A percentile compares a stretch with the other conserved stretches of the same genome.
These are phyloP conservation scores for Dasypus novemcinctus DNA, from an alignment of 2,113 vertebrate genomes.

Conservation along the genomic window DNA sequence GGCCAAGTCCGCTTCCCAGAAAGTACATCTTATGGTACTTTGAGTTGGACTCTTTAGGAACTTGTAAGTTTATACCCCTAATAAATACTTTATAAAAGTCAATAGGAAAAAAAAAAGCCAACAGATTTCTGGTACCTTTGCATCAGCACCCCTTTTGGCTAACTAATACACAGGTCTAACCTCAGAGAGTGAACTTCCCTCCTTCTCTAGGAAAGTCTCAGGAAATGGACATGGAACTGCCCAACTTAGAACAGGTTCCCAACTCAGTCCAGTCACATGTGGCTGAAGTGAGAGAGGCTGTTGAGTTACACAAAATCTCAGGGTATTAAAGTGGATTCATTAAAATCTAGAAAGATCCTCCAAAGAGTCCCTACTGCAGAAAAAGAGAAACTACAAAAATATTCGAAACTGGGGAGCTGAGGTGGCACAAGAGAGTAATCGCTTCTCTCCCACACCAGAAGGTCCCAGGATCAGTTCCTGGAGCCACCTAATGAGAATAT, in stretches of 20 bases:
- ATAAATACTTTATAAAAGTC: too few relatives aligned
- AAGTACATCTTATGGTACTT: too few relatives aligned
- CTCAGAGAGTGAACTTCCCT: background rate
- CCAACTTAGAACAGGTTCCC: background rate
- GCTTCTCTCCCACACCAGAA: too few relatives aligned
- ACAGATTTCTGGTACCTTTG: too few relatives aligned
- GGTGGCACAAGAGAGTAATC: too few relatives aligned
- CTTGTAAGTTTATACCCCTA: too few relatives aligned
- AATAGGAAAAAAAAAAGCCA: too few relatives aligned
- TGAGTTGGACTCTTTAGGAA: too few relatives aligned
- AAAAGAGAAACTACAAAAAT: background rate
- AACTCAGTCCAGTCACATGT: background rate
- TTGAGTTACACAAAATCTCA: background rate
- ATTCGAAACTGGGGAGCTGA: background rate
- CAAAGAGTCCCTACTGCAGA: background rate
- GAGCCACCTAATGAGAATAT: too few relatives aligned
- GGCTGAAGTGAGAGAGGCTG: background rate
- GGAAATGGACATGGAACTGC: background rate
- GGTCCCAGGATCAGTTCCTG: too few relatives aligned
- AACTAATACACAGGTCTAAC: background rate
- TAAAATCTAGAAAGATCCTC: background rate
- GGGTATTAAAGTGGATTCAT: background rate
- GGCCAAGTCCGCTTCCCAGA: too few relatives aligned
- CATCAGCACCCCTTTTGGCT: too few relatives aligned
- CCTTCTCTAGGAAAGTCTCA: background rate